Evolutionary conservation across 1,140 invertebrate species (phyloP).

Genomic region (Ericerus pela): DNA sequence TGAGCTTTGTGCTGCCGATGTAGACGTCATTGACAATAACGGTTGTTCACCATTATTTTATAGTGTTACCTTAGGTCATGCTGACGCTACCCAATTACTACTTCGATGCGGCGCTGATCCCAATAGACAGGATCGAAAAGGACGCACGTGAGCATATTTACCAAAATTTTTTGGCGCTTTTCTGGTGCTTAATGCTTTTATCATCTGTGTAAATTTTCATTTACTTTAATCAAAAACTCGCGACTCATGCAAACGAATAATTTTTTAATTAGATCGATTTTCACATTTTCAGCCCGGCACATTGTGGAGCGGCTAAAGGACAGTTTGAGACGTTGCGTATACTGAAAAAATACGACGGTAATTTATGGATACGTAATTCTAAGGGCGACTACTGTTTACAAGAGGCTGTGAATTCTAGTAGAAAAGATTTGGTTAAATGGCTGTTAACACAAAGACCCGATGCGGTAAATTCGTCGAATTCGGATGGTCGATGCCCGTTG

Average conservation of each 20-base stretch:
- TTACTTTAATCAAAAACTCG: not conserved
- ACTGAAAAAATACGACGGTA: conserved; percentile 61
- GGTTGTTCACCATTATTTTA: conserved; percentile 94
- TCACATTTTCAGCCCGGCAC: conserved; percentile 40
- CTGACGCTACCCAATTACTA: conserved; percentile 78
- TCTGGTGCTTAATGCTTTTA: not conserved
- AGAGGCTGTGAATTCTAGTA: conserved; percentile 82
- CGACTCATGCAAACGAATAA: not conserved
- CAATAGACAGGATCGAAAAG: conserved; percentile 81
- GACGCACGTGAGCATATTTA: conserved; percentile 51
- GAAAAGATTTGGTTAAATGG: conserved; percentile 76
- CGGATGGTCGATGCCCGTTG: conserved; percentile 78
- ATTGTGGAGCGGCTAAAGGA: conserved; percentile 90
- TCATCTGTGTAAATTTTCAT: too few relatives aligned
- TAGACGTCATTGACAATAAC: conserved; percentile 72
- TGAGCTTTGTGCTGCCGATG: conserved; percentile 70
- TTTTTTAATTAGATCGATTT: not conserved
- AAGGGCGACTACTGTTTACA: conserved; percentile 83
- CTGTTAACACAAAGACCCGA: conserved; percentile 63
- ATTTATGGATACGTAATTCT: conserved; percentile 83
- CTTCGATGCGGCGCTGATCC: conserved; percentile 76
- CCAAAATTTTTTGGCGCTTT: not conserved
- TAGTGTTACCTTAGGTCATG: conserved; percentile 86
- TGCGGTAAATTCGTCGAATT: conserved; percentile 74
- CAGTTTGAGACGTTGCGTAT: conserved; percentile 71